A percentile compares a stretch with the other conserved stretches of the same genome.
These are phyloP conservation scores for Micropterix aruncella DNA, from an alignment of 2,888 invertebrate species.

Conservation along the genomic window DNA sequence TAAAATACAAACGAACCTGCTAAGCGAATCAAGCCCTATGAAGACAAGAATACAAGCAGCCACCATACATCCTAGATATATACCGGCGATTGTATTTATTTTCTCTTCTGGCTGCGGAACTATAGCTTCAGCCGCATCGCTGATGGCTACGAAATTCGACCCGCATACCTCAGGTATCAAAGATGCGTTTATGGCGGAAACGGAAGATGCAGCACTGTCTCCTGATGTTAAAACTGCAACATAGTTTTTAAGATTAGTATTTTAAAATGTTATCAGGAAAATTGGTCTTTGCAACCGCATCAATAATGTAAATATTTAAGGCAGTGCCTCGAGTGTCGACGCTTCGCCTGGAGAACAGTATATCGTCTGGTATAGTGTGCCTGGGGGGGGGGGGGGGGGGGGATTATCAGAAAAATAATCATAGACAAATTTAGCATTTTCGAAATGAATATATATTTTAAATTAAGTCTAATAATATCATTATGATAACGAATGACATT, in stretches of 20 bases:
- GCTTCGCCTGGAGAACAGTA: too few relatives aligned
- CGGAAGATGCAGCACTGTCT: conserved; percentile 27
- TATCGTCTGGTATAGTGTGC: too few relatives aligned
- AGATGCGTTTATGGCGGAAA: conserved; percentile 19
- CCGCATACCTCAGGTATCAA: conserved; percentile 31
- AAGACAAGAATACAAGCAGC: conserved; percentile 44
- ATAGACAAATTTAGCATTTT: too few relatives aligned
- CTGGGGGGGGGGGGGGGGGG: too few relatives aligned
- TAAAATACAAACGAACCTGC: conserved; percentile 22
- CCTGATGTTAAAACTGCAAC: conserved; percentile 29
- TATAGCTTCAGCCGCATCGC: conserved; percentile 29
- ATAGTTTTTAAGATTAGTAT: conserved; percentile 5
- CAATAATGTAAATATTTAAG: background rate
- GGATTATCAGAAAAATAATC: too few relatives aligned
- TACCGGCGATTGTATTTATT: conserved; percentile 42
- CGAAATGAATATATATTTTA: too few relatives aligned
- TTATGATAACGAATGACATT: too few relatives aligned
- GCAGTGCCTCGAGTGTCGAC: too few relatives aligned
- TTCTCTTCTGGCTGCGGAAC: conserved; percentile 34
- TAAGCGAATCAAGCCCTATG: conserved; percentile 46
- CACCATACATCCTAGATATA: conserved; percentile 47
- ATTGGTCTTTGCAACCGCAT: too few relatives aligned
- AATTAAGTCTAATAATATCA: too few relatives aligned
- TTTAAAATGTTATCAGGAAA: background rate
- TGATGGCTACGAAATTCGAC: conserved; percentile 32